Conservation (phyloP, 2,113 vertebrate genomes). For the Oceanites oceanicus region DNA sequence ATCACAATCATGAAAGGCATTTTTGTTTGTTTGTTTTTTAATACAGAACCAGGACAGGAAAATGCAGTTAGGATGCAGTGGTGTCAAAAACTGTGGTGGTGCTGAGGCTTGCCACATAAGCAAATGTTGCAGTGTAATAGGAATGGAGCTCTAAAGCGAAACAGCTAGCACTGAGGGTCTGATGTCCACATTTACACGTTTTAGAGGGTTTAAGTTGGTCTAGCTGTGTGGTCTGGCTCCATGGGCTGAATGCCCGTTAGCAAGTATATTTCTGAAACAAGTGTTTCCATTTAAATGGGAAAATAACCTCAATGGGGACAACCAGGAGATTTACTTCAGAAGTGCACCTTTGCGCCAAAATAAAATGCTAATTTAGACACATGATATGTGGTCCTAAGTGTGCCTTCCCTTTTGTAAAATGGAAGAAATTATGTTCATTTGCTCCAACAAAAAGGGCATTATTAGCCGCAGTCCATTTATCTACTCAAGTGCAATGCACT, state of each 20-base stretch:
- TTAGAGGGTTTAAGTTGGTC: not conserved
- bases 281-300: not conserved
- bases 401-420: not conserved
- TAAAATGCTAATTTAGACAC: not conserved
- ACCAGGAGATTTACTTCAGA: not conserved
- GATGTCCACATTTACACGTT: not conserved
- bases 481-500: not conserved
- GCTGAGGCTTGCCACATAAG: not conserved
- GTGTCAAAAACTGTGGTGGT: not conserved
- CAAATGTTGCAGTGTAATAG: not conserved
- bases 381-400: not conserved
- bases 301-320: not conserved
- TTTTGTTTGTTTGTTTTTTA: not conserved
- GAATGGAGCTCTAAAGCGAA: not conserved
- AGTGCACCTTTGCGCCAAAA: not conserved
- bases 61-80: not conserved
- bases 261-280: not conserved
- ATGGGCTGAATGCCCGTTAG: not conserved
- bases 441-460: not conserved
- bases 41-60: not conserved
- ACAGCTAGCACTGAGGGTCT: not conserved
- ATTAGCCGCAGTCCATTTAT: slow-evolving; percentile 2
- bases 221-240: not conserved
- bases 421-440: not conserved
- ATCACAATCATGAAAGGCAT: not conserved